Base-by-base conservation (phyloP, 2,797 vertebrate species). In the Acipenser oxyrinchus region DNA sequence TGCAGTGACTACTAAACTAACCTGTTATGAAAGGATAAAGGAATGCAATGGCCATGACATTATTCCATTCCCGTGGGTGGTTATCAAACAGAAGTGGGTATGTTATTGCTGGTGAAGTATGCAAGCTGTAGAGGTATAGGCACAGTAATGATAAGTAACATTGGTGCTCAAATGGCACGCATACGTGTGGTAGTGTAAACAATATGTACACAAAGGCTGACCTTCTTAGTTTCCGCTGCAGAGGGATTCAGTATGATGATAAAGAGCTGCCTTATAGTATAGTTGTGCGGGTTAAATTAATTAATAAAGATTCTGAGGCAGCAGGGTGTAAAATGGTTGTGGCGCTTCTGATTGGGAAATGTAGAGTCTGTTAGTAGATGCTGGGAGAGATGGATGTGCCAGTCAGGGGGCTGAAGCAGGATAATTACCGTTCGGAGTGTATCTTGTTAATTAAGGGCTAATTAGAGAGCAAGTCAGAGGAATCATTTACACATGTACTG, bases 371-470 rank as follows among this genome's bases (percentile, higher is more conserved):
- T 84, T 88, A 78, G 83, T 86, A 84, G 84, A 89, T 84, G 85
- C 84, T 82, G 80, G 88, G 87, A 88, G 92, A 93, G 92, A 93
- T 93, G 90, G 91, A 94, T 93, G 90, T 89, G 86, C 89, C 91
- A 91, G 92, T 88, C 89, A 85, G 89, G 89, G 91, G 90, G 88
- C 89, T 48, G 90, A 89, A 86, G 87, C 85, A 82, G 90, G 92
- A 93, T 94, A 94, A 95, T 94, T 94, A 93, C 90, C 90, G 92
- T 94, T 93, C 91, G 85, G 90, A 94, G 93, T 93, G 90, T 93
- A 93, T 94, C 92, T 95, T 94, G 93, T 95, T 94, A 94, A 95
- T 95, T 95, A 94, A 94, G 90, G 92, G 90, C 93, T 94, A 93
- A 94, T 94, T 94, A 94, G 92, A 95, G 91, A 86, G 91, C 90